Conservation (phyloP, 92 coral and sea anemone species). For the Chrysogorgia sp. region DNA sequence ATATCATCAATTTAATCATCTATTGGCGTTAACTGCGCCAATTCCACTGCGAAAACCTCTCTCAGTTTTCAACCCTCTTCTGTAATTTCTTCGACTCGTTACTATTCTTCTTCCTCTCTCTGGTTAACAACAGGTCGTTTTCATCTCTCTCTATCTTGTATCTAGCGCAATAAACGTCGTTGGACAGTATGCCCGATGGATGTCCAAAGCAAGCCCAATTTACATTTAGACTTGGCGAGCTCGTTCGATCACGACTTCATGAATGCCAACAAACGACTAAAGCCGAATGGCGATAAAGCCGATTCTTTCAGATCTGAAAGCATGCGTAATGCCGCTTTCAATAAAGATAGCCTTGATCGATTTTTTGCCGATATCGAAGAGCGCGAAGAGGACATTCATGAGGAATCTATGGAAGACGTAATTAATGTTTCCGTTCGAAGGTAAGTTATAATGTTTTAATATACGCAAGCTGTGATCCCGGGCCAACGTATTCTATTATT, state of each 20-base stretch:
- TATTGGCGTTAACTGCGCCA: too few relatives aligned
- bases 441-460: neutral
- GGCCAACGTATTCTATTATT: too few relatives aligned
- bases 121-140: too few relatives aligned
- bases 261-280: neutral
- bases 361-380: constrained; percentile 13
- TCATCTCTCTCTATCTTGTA: neutral
- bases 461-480: neutral
- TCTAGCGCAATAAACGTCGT: constrained; percentile 33
- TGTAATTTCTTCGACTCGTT: too few relatives aligned
- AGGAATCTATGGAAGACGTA: neutral
- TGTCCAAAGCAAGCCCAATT: neutral
- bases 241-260: constrained; percentile 8
- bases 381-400: constrained; percentile 1
- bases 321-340: constrained; percentile 2
- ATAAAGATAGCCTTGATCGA: neutral
- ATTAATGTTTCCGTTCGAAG: neutral
- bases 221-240: constrained; percentile 1
- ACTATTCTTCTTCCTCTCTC: too few relatives aligned
- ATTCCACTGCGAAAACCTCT: too few relatives aligned
- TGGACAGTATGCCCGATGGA: constrained; percentile 36
- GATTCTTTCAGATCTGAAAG: neutral
- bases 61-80: too few relatives aligned
- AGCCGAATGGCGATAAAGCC: neutral
- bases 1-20: constrained; percentile 13